phyloP scores from a whole-genome alignment of 2,113 vertebrate genomes.

The Athene cunicularia region DNA sequence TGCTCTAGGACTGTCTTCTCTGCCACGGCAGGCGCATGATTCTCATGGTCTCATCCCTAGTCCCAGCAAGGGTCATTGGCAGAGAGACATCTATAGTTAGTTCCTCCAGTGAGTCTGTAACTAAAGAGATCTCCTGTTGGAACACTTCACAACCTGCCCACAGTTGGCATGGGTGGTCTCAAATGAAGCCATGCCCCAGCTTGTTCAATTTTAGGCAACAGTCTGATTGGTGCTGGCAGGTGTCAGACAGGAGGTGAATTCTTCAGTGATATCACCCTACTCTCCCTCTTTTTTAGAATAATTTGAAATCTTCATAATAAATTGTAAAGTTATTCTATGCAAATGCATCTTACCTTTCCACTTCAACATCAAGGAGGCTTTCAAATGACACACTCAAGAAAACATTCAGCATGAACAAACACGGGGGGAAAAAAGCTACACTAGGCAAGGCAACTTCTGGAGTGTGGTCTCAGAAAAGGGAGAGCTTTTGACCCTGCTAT shows the following conservation, averaged over 20 bases:
- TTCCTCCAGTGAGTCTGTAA: neutral
- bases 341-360: neutral
- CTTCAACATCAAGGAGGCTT: neutral
- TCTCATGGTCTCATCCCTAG: neutral
- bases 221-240: neutral
- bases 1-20: neutral
- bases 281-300: neutral
- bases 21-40: accelerated
- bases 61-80: neutral
- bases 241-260: neutral
- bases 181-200: neutral
- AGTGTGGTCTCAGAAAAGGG: neutral
- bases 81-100: neutral
- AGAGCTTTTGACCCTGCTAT: neutral
- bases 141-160: neutral
- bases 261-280: neutral
- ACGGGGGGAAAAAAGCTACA: neutral
- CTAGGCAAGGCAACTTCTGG: neutral
- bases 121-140: neutral
- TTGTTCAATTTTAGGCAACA: neutral
- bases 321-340: neutral
- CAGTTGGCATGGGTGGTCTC: neutral
- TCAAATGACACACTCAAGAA: neutral
- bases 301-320: neutral
- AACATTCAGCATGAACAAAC: neutral